Evolutionary conservation across 2,888 invertebrate species (phyloP).

Genomic region (Cephus rjabovi): DNA sequence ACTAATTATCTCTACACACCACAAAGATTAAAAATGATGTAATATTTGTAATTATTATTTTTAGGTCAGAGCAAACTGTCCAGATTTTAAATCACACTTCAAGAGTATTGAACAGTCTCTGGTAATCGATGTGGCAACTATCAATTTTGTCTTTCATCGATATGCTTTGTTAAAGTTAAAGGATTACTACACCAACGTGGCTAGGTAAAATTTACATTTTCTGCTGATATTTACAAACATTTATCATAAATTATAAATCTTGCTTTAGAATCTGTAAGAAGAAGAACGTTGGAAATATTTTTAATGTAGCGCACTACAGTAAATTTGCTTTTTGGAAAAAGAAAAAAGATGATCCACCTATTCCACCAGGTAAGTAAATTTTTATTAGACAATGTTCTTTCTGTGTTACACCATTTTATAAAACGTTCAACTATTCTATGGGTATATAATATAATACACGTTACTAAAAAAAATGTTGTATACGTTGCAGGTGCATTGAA

Average conservation of each 20-base stretch:
- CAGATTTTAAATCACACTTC: constrained; percentile 85
- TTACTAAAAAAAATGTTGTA: not conserved
- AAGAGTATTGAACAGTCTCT: constrained; percentile 84
- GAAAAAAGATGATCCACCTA: constrained; percentile 73
- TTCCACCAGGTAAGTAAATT: constrained; percentile 72
- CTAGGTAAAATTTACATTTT: constrained; percentile 68
- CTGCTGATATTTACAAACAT: constrained; percentile 12
- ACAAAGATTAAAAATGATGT: not conserved
- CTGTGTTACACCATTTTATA: not conserved
- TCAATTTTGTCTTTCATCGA: constrained; percentile 78
- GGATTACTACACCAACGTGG: constrained; percentile 69
- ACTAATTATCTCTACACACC: not conserved
- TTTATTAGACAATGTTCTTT: constrained; percentile 1
- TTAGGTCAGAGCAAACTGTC: constrained; percentile 83
- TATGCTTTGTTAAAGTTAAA: constrained; percentile 78
- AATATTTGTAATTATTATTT: constrained; percentile 29
- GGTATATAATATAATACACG: not conserved
- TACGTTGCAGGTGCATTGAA: constrained; percentile 68
- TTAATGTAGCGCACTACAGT: constrained; percentile 36
- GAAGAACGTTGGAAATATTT: constrained; percentile 39
- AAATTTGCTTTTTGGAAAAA: constrained; percentile 42
- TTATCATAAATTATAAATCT: not conserved
- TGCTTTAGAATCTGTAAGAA: constrained; percentile 42
- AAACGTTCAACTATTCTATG: not conserved
- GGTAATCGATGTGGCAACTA: constrained; percentile 76